Conservation (phyloP, 2,113 vertebrate species). For the Tretioscincus oriximinensis region DNA sequence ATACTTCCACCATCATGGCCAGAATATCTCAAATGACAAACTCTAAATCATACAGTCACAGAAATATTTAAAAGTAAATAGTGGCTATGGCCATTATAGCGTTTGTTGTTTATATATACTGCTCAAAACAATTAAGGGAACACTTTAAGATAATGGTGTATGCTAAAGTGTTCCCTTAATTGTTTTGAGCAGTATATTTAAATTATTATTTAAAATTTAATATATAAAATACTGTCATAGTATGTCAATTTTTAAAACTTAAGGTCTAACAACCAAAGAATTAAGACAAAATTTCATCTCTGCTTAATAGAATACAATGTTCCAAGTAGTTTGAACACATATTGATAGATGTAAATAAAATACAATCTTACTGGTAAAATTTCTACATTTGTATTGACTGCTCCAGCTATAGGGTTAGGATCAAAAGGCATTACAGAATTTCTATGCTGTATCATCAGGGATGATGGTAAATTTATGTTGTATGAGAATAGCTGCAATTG, state of each 20-base stretch:
- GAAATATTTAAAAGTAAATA: not conserved
- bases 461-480: conserved; percentile 51
- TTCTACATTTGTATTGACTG: conserved; percentile 43
- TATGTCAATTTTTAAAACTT: not conserved
- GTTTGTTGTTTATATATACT: too few relatives aligned
- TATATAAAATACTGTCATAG: not conserved
- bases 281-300: not conserved
- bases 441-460: conserved; percentile 36
- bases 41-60: not conserved
- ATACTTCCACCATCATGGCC: too few relatives aligned
- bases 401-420: conserved; percentile 40
- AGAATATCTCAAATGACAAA: not conserved
- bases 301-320: not conserved
- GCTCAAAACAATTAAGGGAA: too few relatives aligned
- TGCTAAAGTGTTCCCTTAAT: too few relatives aligned
- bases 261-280: not conserved
- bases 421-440: conserved; percentile 27
- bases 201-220: not conserved
- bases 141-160: too few relatives aligned
- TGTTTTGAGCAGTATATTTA: too few relatives aligned
- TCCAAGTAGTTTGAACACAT: not conserved
- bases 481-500: conserved; percentile 18
- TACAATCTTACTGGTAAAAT: conserved; percentile 60
- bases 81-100: not conserved
- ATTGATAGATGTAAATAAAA: not conserved